Evolutionary conservation across 2,797 vertebrate species (phyloP).

Genomic region (Halcyon badia): DNA sequence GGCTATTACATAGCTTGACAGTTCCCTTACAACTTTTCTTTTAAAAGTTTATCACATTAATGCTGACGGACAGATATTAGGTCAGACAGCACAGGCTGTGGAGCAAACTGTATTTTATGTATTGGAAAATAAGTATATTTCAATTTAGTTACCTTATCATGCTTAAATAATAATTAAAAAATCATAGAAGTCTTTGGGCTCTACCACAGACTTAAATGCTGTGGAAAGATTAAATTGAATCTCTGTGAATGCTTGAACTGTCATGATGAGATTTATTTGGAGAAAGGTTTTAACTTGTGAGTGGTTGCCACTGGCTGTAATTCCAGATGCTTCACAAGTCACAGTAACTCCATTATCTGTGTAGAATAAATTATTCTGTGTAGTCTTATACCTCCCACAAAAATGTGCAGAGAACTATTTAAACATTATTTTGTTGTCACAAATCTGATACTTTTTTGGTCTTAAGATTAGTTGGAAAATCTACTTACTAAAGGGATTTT

Average conservation of each 20-base stretch:
- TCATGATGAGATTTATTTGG: background rate
- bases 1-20: slow-evolving; percentile 32
- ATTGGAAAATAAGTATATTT: slow-evolving; percentile 43
- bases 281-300: background rate
- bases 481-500: slow-evolving; percentile 23
- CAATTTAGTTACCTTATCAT: slow-evolving; percentile 50
- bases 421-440: background rate
- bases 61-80: slow-evolving; percentile 54
- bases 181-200: background rate
- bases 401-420: slow-evolving; percentile 6
- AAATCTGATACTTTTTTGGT: background rate
- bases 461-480: slow-evolving; percentile 22
- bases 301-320: slow-evolving; percentile 1
- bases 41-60: slow-evolving; percentile 29
- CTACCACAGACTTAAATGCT: background rate
- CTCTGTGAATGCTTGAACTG: background rate
- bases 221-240: background rate
- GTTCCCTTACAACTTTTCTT: slow-evolving; percentile 34
- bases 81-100: slow-evolving; percentile 51
- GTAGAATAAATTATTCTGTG: slow-evolving; percentile 6
- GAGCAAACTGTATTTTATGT: slow-evolving; percentile 28
- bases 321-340: slow-evolving; percentile 1
- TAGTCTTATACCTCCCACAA: slow-evolving; percentile 8
- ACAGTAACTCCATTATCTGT: background rate
- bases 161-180: slow-evolving; percentile 35